phyloP scores from a whole-genome alignment of 2,888 invertebrate species.

The Drosophila aldrichi region DNA sequence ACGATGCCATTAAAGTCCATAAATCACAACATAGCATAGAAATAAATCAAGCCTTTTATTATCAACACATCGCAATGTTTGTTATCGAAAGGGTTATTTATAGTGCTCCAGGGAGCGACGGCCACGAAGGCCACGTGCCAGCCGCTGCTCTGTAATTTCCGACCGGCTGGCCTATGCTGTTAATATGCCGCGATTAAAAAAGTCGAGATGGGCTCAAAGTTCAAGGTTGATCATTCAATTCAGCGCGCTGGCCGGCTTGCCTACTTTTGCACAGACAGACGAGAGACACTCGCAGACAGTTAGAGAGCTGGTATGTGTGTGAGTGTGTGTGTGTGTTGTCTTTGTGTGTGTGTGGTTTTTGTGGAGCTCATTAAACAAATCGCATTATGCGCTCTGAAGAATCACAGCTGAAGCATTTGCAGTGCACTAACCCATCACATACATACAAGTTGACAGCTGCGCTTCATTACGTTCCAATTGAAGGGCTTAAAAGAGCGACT shows the following conservation, averaged over 20 bases:
- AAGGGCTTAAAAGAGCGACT: constrained; percentile 53
- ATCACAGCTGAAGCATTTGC: constrained; percentile 51
- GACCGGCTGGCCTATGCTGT: constrained; percentile 43
- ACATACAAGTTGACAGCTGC: constrained; percentile 64
- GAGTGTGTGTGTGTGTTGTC: background rate
- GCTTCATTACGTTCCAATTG: constrained; percentile 76
- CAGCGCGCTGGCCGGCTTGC: constrained; percentile 58
- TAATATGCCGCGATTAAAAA: constrained; percentile 69
- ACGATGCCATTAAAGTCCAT: constrained; percentile 75
- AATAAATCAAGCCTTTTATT: constrained; percentile 81
- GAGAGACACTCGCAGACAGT: constrained; percentile 1
- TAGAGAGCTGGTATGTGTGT: too few relatives aligned
- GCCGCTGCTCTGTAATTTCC: constrained; percentile 45
- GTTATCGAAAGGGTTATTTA: constrained; percentile 80
- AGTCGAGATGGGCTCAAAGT: constrained; percentile 38
- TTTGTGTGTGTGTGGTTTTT: constrained; percentile 16
- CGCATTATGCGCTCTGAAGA: constrained; percentile 71
- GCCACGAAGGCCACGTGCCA: constrained; percentile 22
- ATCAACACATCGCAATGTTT: constrained; percentile 81
- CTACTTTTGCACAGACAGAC: constrained; percentile 35
- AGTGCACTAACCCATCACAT: constrained; percentile 65
- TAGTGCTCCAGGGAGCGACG: constrained; percentile 70
- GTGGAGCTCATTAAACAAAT: constrained; percentile 72
- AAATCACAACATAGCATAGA: constrained; percentile 79
- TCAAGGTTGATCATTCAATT: constrained; percentile 56